Evolutionary conservation across 2,113 vertebrate species (phyloP).

Genomic region (Hippolais icterina): DNA sequence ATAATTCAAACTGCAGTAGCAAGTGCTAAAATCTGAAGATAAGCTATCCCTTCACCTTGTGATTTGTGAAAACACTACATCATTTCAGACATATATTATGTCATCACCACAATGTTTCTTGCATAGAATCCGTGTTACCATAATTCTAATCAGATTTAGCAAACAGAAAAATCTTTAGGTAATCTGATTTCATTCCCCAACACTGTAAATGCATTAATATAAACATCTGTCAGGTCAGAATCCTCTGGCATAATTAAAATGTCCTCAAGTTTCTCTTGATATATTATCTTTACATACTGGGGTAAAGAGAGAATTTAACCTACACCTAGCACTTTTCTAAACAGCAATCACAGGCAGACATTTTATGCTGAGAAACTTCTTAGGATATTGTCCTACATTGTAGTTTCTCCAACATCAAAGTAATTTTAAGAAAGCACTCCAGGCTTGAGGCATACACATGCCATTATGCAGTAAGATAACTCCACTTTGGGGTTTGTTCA

Average conservation of each 20-base stretch:
- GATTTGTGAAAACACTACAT: conserved; percentile 35
- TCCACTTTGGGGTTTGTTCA: not conserved
- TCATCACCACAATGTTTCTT: not conserved
- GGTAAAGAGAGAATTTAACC: not conserved
- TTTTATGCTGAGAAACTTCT: not conserved
- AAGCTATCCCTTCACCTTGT: not conserved
- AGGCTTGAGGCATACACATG: not conserved
- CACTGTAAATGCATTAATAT: not conserved
- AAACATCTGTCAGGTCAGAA: not conserved
- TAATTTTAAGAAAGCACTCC: not conserved
- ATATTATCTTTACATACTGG: not conserved
- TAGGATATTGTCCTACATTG: not conserved
- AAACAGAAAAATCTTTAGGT: not conserved
- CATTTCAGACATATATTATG: not conserved
- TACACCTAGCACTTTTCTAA: not conserved
- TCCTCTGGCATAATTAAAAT: not conserved
- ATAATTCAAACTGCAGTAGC: not conserved
- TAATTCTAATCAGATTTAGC: not conserved
- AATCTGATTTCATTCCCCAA: not conserved
- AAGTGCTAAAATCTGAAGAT: conserved; percentile 16
- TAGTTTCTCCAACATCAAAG: not conserved
- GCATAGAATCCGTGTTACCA: not conserved
- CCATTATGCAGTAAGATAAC: not conserved
- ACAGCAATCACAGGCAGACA: not conserved
- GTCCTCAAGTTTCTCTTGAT: not conserved